Percentiles rank a stretch among this genome's conserved stretches.
These are phyloP conservation scores for Priocnemis perturbator DNA, from an alignment of 2,888 invertebrate genomes.

Conservation along the genomic window DNA sequence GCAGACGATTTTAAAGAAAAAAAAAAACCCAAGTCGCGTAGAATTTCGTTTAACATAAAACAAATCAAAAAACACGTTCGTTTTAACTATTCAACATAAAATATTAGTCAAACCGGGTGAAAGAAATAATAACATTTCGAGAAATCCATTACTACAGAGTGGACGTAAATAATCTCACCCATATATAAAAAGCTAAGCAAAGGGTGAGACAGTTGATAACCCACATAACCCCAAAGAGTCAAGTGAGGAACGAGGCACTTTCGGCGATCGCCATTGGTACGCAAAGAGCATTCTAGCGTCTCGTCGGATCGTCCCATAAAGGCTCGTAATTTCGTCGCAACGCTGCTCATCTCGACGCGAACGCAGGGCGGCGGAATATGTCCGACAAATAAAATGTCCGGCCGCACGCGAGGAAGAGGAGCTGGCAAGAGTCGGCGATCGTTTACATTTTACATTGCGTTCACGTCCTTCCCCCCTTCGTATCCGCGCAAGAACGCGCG, in stretches of 20 bases:
- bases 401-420: not conserved
- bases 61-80: no score
- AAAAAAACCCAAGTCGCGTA: no score
- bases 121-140: no score
- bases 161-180: no score
- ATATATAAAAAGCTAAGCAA: no score
- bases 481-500: slow-evolving; percentile 26
- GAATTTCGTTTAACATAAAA: no score
- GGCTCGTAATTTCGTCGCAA: slow-evolving; percentile 28
- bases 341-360: slow-evolving; percentile 12
- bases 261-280: not conserved
- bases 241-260: not conserved
- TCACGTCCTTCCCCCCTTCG: slow-evolving; percentile 36
- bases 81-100: no score
- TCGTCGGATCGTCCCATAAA: slow-evolving; percentile 20
- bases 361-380: slow-evolving; percentile 22
- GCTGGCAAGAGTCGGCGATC: slow-evolving; percentile 28
- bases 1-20: no score
- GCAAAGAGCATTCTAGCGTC: slow-evolving; percentile 7
- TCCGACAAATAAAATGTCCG: slow-evolving; percentile 33
- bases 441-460: slow-evolving; percentile 53
- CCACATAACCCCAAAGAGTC: no score
- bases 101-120: no score
- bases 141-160: no score
- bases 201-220: no score